Evolutionary conservation across 2,113 vertebrate species (phyloP).

Genomic region (Nematolebias whitei): DNA sequence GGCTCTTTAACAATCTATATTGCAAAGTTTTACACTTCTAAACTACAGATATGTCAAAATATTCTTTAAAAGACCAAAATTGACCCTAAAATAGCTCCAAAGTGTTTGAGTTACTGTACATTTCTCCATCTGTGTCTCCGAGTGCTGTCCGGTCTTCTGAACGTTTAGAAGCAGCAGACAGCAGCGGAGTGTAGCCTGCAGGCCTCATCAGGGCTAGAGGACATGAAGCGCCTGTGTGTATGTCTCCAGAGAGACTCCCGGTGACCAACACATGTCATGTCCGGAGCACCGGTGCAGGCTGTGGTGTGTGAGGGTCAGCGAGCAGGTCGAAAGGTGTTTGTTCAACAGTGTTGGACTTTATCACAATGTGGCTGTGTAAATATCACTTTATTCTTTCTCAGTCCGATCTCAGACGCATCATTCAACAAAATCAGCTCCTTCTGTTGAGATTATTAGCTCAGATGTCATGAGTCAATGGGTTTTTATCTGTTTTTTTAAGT

Average conservation of each 20-base stretch:
- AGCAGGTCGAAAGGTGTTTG: slow-evolving; percentile 55
- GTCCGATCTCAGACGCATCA: background rate
- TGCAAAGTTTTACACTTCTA: too few relatives aligned
- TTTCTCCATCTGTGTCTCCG: slow-evolving; percentile 18
- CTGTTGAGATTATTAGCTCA: too few relatives aligned
- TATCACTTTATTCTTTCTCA: background rate
- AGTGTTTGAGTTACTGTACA: slow-evolving; percentile 1
- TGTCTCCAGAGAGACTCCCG: slow-evolving; percentile 10
- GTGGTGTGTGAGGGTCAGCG: slow-evolving; percentile 54
- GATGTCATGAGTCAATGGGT: too few relatives aligned
- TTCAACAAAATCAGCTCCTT: too few relatives aligned
- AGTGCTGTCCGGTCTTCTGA: slow-evolving; percentile 31
- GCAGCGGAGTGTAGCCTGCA: slow-evolving; percentile 35
- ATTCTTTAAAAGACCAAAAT: background rate
- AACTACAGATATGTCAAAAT: background rate
- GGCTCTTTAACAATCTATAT: too few relatives aligned
- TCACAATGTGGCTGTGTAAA: slow-evolving; percentile 13
- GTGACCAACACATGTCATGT: slow-evolving; percentile 41
- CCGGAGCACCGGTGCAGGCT: slow-evolving; percentile 42
- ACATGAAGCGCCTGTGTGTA: slow-evolving; percentile 29
- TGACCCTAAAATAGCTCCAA: too few relatives aligned
- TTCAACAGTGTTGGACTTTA: slow-evolving; percentile 43
- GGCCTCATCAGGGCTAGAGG: slow-evolving; percentile 53
- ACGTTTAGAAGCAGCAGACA: slow-evolving; percentile 52
- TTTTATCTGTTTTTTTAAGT: too few relatives aligned